A percentile compares a stretch with the other conserved stretches of the same genome.
phyloP scores from a whole-genome alignment of 2,113 vertebrate species.

The Morone chrysops region DNA sequence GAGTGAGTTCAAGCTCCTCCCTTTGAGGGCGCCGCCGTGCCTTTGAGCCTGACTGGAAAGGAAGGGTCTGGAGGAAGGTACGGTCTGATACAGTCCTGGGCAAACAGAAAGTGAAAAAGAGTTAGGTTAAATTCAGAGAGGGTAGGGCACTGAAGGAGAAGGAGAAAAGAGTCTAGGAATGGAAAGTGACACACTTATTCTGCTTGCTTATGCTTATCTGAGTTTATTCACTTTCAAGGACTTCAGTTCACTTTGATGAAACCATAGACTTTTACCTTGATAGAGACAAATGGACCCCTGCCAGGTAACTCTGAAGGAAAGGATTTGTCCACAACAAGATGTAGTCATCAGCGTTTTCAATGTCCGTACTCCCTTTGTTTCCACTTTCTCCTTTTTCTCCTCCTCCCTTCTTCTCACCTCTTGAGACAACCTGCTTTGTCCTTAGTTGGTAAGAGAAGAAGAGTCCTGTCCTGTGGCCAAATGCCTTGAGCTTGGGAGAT shows the following conservation, averaged over 20 bases:
- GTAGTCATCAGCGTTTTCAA: neutral
- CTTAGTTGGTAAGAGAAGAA: constrained; percentile 52
- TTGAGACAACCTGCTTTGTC: constrained; percentile 3
- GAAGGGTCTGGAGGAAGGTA: constrained; percentile 81
- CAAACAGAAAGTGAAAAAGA: constrained; percentile 66
- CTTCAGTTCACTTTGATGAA: neutral
- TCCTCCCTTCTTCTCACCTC: neutral
- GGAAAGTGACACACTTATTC: neutral
- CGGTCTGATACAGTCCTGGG: constrained; percentile 84
- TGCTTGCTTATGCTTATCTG: no score
- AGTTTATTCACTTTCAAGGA: neutral
- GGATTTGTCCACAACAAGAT: constrained; percentile 84
- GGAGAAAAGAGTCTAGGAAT: neutral
- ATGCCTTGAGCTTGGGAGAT: constrained; percentile 74
- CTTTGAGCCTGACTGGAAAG: constrained; percentile 73
- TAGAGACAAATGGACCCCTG: constrained; percentile 85
- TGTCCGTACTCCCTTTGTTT: neutral
- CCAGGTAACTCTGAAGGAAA: constrained; percentile 89
- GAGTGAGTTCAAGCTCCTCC: constrained; percentile 88
- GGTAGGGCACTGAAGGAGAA: neutral
- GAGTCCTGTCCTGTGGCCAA: constrained; percentile 82
- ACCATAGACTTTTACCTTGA: constrained; percentile 73
- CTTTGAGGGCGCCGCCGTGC: constrained; percentile 85
- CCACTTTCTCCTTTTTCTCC: neutral
- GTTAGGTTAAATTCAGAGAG: neutral